Evolutionary conservation across 2,113 vertebrate genomes (phyloP).

Genomic region (Scopus umbretta): DNA sequence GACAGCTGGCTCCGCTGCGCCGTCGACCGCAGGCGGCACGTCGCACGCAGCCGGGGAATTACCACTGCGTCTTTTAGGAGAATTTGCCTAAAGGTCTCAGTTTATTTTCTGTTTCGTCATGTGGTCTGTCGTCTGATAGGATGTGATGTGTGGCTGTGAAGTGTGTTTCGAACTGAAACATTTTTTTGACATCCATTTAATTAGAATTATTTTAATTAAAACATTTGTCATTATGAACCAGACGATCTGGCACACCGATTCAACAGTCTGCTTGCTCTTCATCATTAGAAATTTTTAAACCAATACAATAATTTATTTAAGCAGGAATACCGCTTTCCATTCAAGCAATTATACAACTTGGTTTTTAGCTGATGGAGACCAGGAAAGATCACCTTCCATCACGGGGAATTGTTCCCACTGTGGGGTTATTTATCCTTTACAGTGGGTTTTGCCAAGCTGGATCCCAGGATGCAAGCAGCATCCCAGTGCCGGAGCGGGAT

Average conservation of each 20-base stretch:
- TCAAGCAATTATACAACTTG: neutral
- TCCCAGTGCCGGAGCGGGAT: fast-evolving
- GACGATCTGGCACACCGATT: neutral
- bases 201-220: slow-evolving; percentile 67
- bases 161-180: neutral
- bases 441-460: neutral
- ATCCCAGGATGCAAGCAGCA: neutral
- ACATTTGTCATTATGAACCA: slow-evolving; percentile 1
- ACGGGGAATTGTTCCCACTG: fast-evolving
- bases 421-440: neutral
- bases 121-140: neutral
- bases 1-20: neutral
- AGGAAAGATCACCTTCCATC: neutral
- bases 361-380: neutral
- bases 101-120: slow-evolving; percentile 8
- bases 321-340: neutral
- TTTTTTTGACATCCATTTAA: slow-evolving; percentile 65
- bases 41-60: neutral
- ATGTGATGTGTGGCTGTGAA: slow-evolving; percentile 33
- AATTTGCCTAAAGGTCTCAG: neutral
- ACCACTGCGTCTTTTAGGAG: neutral
- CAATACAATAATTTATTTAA: neutral
- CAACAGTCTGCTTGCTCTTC: neutral
- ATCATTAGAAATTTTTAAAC: neutral
- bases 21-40: fast-evolving